These are phyloP conservation scores for Drosophila quadrilineata DNA, from an alignment of 1,140 invertebrate genomes.

Conservation along the genomic window DNA sequence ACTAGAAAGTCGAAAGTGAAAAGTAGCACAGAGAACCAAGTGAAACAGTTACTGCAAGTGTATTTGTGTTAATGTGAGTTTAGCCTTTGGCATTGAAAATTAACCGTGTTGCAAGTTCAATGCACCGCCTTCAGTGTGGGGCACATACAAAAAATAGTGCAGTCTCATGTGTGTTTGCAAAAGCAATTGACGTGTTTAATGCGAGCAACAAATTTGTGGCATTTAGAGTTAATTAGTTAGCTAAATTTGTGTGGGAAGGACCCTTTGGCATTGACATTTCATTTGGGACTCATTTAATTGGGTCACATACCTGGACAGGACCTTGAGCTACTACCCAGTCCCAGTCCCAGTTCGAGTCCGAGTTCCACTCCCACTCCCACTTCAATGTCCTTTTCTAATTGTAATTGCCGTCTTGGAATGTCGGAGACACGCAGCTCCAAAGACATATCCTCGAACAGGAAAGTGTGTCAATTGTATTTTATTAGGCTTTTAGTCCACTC, in stretches of 20 bases:
- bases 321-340: too few relatives aligned
- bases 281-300: conserved; percentile 45
- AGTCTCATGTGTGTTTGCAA: conserved; percentile 9
- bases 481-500: not conserved
- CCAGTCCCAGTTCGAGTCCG: too few relatives aligned
- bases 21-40: conserved; percentile 4
- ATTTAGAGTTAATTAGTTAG: conserved; percentile 6
- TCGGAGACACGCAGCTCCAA: conserved; percentile 42
- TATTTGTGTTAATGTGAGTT: not conserved
- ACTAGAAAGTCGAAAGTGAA: conserved; percentile 17
- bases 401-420: conserved; percentile 16
- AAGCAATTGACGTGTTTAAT: conserved; percentile 1
- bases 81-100: conserved; percentile 9
- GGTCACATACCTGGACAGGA: conserved; percentile 38
- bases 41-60: not conserved
- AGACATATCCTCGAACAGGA: conserved; percentile 27
- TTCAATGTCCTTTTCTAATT: too few relatives aligned
- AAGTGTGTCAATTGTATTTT: conserved; percentile 64
- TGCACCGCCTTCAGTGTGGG: conserved; percentile 41
- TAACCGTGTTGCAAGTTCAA: conserved; percentile 56
- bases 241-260: conserved; percentile 10
- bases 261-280: conserved; percentile 52
- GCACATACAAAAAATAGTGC: conserved; percentile 30
- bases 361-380: too few relatives aligned
- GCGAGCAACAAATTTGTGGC: not conserved